Evolutionary conservation across 2,888 invertebrate species (phyloP), one percentile per base, ranked within the genome.

Genomic region (Thereva unica): DNA sequence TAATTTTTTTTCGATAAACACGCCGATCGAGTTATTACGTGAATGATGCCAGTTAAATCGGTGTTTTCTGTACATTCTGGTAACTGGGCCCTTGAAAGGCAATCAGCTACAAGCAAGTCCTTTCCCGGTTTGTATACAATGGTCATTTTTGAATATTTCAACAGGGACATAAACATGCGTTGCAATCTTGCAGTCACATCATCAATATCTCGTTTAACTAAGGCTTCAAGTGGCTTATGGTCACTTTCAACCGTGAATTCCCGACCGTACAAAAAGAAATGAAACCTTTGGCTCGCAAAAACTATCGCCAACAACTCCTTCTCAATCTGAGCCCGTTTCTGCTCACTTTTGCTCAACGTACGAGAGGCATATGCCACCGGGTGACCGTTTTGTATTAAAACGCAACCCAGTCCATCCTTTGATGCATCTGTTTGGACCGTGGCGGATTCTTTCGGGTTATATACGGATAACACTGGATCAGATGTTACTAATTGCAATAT

Each of bases 281-380:
- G 75, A 71, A 78, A 78, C 68, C 76, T 76, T 65, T 73, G 69
- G 45, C 72, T 73, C 4, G 76, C 75, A 69, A 75, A 76, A 4
- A 73, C 73, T 9, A 76, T 74, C 35, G 77, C 76, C 52, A 79
- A 69, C 3, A 76, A 65, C 69, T 80, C 77, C 67, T 78, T 79
- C 71, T 80, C 78, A 5, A 80, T 78, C 72, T 80, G 78, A 4
- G 77, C 72, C 71, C 76, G 78, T 44, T 73, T 76, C 67, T 73
- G 70, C 65, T 78, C 76, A 42, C 73, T 71, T 41, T 67, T 45
- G 8, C 69, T 74, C n/a, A 78, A 63, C 38, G 73, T 74, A 69
- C 75, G 55, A 38, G 77, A 78, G 4, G 76, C 75, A 71, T 73
- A 78, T 9, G 74, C 74, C 9, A 78, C 72, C 10, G 76, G 76